phyloP scores from a whole-genome alignment of 1,140 invertebrate species.

The Agraylea sexmaculata region DNA sequence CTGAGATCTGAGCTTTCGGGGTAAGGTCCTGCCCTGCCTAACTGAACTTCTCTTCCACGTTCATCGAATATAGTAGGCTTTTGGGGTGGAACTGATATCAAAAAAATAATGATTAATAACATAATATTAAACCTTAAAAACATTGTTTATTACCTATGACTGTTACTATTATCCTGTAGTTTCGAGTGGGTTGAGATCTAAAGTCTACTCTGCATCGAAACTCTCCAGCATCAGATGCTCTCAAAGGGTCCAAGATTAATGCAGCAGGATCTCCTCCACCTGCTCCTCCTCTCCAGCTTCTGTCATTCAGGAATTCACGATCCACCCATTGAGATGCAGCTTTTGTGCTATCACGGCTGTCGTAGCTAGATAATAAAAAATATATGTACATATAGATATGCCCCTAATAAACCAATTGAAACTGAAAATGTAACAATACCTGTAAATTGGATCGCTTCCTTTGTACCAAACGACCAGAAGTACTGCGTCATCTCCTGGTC shows the following conservation, averaged over 20 bases:
- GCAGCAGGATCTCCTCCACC: slow-evolving; percentile 61
- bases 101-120: slow-evolving; percentile 15
- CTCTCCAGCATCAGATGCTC: slow-evolving; percentile 57
- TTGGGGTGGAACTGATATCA: slow-evolving; percentile 66
- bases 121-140: not conserved
- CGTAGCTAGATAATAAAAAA: slow-evolving; percentile 49
- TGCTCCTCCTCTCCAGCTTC: slow-evolving; percentile 61
- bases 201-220: slow-evolving; percentile 75
- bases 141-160: slow-evolving; percentile 62
- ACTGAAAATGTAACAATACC: slow-evolving; percentile 25
- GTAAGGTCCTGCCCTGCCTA: slow-evolving; percentile 65
- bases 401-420: not conserved
- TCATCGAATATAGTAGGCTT: slow-evolving; percentile 73
- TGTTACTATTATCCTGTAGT: slow-evolving; percentile 62
- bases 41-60: slow-evolving; percentile 51
- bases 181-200: slow-evolving; percentile 65
- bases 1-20: slow-evolving; percentile 68
- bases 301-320: slow-evolving; percentile 15
- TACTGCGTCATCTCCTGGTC: slow-evolving; percentile 31
- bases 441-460: slow-evolving; percentile 47
- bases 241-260: slow-evolving; percentile 60
- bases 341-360: slow-evolving; percentile 57
- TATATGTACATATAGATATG: not conserved
- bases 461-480: slow-evolving; percentile 49
- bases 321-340: slow-evolving; percentile 72